phyloP scores from a whole-genome alignment of 2,888 invertebrate species.

The Acleris cristana region DNA sequence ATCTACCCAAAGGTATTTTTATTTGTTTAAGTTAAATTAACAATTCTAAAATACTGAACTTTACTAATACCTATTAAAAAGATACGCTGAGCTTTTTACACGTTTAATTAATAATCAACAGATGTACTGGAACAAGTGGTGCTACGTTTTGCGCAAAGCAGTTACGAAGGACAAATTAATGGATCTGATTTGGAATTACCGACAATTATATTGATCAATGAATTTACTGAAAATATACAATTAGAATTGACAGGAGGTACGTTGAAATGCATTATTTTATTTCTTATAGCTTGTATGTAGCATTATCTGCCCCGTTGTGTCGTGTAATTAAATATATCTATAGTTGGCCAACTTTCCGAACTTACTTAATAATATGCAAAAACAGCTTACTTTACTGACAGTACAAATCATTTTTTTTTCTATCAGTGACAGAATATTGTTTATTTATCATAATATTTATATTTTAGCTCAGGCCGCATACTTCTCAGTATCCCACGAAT shows the following conservation, averaged over 20 bases:
- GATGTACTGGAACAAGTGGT: slow-evolving; percentile 38
- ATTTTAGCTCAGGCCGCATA: slow-evolving; percentile 27
- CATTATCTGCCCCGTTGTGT: background rate
- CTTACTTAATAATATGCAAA: too few relatives aligned
- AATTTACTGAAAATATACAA: slow-evolving; percentile 20
- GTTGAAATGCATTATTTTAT: background rate
- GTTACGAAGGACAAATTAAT: slow-evolving; percentile 44
- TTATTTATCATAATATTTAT: background rate
- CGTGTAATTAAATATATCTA: background rate
- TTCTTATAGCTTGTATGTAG: background rate
- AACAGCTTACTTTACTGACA: too few relatives aligned
- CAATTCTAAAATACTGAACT: too few relatives aligned
- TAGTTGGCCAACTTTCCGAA: too few relatives aligned
- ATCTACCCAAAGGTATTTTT: slow-evolving; percentile 51
- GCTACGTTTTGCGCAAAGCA: slow-evolving; percentile 41
- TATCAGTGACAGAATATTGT: too few relatives aligned
- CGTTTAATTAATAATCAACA: slow-evolving; percentile 22
- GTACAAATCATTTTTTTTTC: too few relatives aligned
- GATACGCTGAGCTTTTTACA: background rate
- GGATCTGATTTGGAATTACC: slow-evolving; percentile 40
- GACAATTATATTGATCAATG: slow-evolving; percentile 31
- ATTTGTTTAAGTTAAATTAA: too few relatives aligned
- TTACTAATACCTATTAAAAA: too few relatives aligned
- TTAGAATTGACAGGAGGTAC: slow-evolving; percentile 23
- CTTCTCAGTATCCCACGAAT: slow-evolving; percentile 13